Evolutionary conservation across 1,140 invertebrate species (phyloP).

Genomic region (Drosophila suzukii): DNA sequence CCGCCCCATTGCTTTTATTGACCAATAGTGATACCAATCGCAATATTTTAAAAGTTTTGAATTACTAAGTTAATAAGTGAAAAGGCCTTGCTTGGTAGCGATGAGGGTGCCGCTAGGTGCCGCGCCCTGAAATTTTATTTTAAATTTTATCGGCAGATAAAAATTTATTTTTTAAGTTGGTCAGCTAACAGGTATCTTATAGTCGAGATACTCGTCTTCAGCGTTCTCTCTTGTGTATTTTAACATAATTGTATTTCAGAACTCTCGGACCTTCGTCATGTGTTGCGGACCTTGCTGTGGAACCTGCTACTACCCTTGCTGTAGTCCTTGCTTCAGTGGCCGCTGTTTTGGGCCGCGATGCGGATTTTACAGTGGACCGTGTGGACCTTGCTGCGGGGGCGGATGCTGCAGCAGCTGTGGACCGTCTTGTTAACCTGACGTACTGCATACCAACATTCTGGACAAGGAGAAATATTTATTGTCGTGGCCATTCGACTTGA

Average conservation of each 20-base stretch:
- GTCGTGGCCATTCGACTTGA: slow-evolving; percentile 8
- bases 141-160: too few species aligned
- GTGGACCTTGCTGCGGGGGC: slow-evolving; percentile 38
- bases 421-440: slow-evolving; percentile 23
- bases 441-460: neutral
- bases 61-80: too few species aligned
- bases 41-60: too few species aligned
- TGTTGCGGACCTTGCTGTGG: slow-evolving; percentile 44
- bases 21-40: too few species aligned
- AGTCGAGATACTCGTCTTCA: too few species aligned
- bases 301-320: slow-evolving; percentile 38
- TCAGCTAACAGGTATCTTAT: too few species aligned
- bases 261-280: slow-evolving; percentile 8
- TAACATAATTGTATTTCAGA: neutral
- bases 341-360: slow-evolving; percentile 29
- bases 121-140: too few species aligned
- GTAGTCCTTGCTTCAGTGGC: slow-evolving; percentile 51
- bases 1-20: too few species aligned
- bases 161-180: too few species aligned
- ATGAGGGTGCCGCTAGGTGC: too few species aligned
- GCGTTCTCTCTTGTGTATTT: neutral
- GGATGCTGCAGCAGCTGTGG: slow-evolving; percentile 45
- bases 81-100: too few species aligned
- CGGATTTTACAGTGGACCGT: slow-evolving; percentile 29
- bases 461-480: neutral